A percentile compares a stretch with the other conserved stretches of the same genome.
Evolutionary conservation across 2,888 invertebrate species (phyloP).

Genomic region (Ochropleura leucogaster): DNA sequence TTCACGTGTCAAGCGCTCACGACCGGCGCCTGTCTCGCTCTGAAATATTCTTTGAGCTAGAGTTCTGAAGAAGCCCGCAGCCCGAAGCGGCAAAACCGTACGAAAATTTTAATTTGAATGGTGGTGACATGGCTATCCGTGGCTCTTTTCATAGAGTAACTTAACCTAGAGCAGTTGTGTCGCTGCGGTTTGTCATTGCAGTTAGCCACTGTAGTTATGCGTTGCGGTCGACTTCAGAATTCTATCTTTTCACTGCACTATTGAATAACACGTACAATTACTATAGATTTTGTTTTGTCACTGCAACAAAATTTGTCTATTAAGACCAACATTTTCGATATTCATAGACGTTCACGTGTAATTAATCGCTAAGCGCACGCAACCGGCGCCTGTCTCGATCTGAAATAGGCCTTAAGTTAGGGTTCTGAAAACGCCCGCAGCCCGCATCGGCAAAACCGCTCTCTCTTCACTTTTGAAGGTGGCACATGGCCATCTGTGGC

Average conservation of each 20-base stretch:
- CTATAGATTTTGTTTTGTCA: background rate
- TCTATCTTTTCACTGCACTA: background rate
- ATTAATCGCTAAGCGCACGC: background rate
- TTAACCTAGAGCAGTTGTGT: background rate
- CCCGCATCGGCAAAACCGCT: background rate
- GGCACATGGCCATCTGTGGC: background rate
- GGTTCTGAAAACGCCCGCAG: background rate
- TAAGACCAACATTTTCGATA: too few species aligned
- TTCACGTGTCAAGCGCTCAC: background rate
- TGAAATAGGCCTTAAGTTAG: background rate
- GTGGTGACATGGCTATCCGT: background rate
- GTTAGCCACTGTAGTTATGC: background rate
- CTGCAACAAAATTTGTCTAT: background rate
- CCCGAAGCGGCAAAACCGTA: background rate
- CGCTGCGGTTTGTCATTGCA: background rate
- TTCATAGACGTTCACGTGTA: background rate
- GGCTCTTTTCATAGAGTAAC: background rate
- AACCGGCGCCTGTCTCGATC: background rate
- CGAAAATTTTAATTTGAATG: background rate
- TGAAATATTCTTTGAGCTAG: background rate
- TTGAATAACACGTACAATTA: background rate
- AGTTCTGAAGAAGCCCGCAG: background rate
- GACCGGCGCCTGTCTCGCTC: background rate
- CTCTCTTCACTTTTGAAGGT: background rate
- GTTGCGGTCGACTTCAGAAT: background rate